Percentiles rank a stretch among this genome's conserved stretches.
phyloP scores from a whole-genome alignment of 2,888 invertebrate species.

The Agonopterix arenella region DNA sequence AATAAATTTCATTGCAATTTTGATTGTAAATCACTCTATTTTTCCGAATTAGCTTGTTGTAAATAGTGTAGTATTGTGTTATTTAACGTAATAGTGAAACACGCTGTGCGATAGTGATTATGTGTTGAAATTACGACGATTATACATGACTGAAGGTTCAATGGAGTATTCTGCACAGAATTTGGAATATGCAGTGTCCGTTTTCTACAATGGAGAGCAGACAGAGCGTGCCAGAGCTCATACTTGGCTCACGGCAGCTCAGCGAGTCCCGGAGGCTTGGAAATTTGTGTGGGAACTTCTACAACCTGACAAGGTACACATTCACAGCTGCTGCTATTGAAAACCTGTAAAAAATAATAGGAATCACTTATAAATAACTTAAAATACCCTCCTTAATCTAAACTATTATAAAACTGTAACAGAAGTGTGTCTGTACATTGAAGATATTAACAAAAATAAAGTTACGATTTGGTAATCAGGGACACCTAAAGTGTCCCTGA shows the following conservation, averaged over 20 bases:
- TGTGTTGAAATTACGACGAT: not conserved
- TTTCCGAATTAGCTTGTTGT: too few relatives aligned
- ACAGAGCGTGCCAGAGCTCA: constrained; percentile 86
- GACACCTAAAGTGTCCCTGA: too few relatives aligned
- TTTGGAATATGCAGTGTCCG: constrained; percentile 81
- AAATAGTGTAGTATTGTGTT: too few relatives aligned
- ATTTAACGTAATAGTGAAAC: too few relatives aligned
- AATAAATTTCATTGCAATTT: too few relatives aligned
- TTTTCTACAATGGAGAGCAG: constrained; percentile 79
- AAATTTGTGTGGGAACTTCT: constrained; percentile 94
- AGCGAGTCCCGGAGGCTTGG: constrained; percentile 93
- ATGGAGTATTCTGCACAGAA: constrained; percentile 81
- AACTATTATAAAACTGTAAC: too few relatives aligned
- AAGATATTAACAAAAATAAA: too few relatives aligned
- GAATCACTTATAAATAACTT: not conserved
- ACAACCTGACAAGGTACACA: constrained; percentile 85
- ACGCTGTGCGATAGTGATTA: not conserved
- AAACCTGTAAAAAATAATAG: too few relatives aligned
- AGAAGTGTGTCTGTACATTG: too few relatives aligned
- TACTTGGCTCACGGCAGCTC: constrained; percentile 90
- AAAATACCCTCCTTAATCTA: too few relatives aligned
- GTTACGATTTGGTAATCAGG: too few relatives aligned
- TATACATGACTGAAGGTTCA: constrained; percentile 5
- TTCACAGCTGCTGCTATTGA: not conserved
- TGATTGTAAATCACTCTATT: too few relatives aligned